Conservation (phyloP, 2,113 vertebrate species). For the Upupa epops region DNA sequence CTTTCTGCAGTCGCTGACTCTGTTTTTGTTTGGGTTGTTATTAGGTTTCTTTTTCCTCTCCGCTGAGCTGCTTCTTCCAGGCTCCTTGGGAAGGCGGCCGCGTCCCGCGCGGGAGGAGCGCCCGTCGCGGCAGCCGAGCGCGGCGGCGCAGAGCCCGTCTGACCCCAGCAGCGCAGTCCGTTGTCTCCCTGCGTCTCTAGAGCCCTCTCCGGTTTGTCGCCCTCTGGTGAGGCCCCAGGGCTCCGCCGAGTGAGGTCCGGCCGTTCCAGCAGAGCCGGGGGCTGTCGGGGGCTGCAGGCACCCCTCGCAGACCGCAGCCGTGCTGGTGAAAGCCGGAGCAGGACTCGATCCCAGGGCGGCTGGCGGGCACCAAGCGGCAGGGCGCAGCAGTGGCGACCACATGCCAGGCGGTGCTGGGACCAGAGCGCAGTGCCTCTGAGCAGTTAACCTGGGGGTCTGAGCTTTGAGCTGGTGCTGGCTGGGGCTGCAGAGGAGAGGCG, state of each 20-base stretch:
- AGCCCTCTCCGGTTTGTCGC: conserved; percentile 31
- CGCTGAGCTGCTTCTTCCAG: neutral
- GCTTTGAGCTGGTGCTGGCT: neutral
- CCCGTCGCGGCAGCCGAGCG: conserved; percentile 20
- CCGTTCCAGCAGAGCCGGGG: neutral
- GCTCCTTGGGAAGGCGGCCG: conserved; percentile 33
- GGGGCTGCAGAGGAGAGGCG: neutral
- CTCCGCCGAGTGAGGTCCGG: accelerated
- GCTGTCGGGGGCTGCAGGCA: neutral
- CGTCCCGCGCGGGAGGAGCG: neutral
- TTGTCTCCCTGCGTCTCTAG: neutral
- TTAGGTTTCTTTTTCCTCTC: neutral
- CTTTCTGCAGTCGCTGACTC: conserved; percentile 1
- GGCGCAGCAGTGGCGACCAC: neutral
- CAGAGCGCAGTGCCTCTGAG: accelerated
- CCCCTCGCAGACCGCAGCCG: neutral
- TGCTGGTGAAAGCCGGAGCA: neutral
- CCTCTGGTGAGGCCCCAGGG: too few species aligned
- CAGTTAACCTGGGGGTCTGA: neutral
- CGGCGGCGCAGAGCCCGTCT: too few species aligned
- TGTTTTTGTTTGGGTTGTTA: neutral
- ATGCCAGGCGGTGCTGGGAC: neutral
- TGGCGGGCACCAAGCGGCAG: neutral
- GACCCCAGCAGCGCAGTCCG: too few species aligned
- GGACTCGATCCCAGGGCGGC: neutral